Evolutionary conservation across 2,888 invertebrate species (phyloP), one percentile per base, ranked within the genome.

Genomic region (Hypsopygia costalis): DNA sequence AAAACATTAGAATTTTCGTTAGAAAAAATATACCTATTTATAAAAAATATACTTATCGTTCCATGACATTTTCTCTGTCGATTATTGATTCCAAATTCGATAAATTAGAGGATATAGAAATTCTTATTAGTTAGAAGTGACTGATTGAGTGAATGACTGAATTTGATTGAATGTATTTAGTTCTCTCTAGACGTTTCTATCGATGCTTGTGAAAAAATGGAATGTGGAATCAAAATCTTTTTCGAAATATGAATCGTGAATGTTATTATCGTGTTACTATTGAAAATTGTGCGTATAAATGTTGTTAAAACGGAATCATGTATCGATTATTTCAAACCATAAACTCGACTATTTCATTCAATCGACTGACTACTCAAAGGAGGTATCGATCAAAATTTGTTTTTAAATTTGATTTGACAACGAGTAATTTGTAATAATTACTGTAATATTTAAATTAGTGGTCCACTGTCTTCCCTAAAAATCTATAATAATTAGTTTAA

Each of bases 401-500:
- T 16, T 3, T 3, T 3, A 16, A 39, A 33, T 16, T 39, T 3
- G 16, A 12, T 25, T 11, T 32, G 6, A 25, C 25, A 25, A 25
- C 25, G 25, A 27, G 33, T 33, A 29, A 32, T 27, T n/a, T 35
- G 29, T 30, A 39, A 39, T 21, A 32, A 27, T 38, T 30, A 31
- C 25, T 27, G 34, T 33, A 25, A 25, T 25, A 25, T 25, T 25
- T 6, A 8, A 25, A 25, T 25, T 37, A 41, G 41, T 8, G 41
- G 41, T 37, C 41, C 41, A 38, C 38, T 41, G 11, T 39, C 38
- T 39, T 39, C 25, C 16, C 7, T 25, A 8, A 2, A 25, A 25
- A 16, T 3, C n/a, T 2, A 4, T 16, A 16, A 16, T 16, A 16
- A 16, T 16, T 16, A 16, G 16, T 16, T 16, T 16, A 16, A 3